phyloP scores from a whole-genome alignment of 2,797 vertebrate species.

The Sebastiscus albofasciatus region DNA sequence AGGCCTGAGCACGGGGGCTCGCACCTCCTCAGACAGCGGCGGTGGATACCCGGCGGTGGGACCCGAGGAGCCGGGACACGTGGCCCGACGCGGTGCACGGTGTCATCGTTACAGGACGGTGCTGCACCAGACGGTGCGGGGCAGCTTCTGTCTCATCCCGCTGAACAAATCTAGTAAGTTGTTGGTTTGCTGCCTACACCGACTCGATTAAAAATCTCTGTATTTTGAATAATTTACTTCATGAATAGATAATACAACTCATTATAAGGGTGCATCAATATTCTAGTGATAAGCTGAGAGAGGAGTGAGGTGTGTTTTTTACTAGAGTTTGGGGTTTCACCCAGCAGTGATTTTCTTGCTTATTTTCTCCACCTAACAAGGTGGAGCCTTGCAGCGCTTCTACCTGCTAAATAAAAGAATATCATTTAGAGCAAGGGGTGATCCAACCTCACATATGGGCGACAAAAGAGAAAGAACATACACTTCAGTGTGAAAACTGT shows the following conservation, averaged over 20 bases:
- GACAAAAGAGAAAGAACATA: neutral
- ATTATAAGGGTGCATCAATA: conserved; percentile 75
- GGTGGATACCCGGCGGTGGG: conserved; percentile 67
- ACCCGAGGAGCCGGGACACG: conserved; percentile 48
- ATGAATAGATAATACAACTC: conserved; percentile 80
- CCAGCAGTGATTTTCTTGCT: conserved; percentile 36
- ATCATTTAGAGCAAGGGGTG: conserved; percentile 1
- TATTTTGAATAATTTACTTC: conserved; percentile 81
- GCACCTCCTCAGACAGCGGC: conserved; percentile 63
- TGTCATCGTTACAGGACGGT: conserved; percentile 33
- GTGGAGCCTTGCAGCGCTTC: conserved; percentile 18
- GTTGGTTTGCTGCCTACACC: conserved; percentile 37
- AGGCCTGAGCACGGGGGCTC: conserved; percentile 56
- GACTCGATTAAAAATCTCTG: conserved; percentile 74
- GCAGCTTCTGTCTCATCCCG: conserved; percentile 6
- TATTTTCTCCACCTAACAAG: conserved; percentile 39
- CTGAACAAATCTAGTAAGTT: conserved; percentile 43
- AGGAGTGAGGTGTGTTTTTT: conserved; percentile 35
- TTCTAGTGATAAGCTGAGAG: conserved; percentile 67
- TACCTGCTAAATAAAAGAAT: conserved; percentile 17
- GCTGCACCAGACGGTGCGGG: neutral
- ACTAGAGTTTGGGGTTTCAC: conserved; percentile 46
- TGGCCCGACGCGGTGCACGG: conserved; percentile 10
- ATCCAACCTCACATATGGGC: conserved; percentile 10
- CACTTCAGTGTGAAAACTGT: neutral